Evolutionary conservation across 2,888 invertebrate species (phyloP), one percentile per base, ranked within the genome.

Genomic region (Fragum sueziense): DNA sequence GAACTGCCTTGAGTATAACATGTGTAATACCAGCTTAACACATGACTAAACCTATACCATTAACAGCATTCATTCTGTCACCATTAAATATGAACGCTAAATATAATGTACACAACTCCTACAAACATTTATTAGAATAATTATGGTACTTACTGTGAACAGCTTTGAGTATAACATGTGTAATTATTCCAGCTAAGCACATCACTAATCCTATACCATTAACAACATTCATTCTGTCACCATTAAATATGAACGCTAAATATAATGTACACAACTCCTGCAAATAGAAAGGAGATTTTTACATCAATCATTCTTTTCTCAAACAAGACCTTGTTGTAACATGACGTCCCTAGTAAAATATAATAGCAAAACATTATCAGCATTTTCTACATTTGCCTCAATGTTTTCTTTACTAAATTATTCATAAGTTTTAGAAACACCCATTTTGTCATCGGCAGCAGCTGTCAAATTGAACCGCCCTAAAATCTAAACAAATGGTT

Each of bases 191-290:
- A 65, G 96, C 94, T 82, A 99, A 94, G 91, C 99, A 99, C 73
- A 98, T 94, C 11, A 96, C 93, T 79, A 99, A 94, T 0, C 99
- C 99, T 7, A 96, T 93, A 33, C 96, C 95, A 94, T 99, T 99
- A 72, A 98, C 94, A 2, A 94, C 91, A 78, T 96, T 97, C 91
- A 99, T 95, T 90, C 95, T 95, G 92, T 99, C 99, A 11, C 97
- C 97, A 90, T 97, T 97, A 88, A 96, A 95, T 90, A 96, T 95
- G 70, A 97, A 97, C 0, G 99, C 99, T 87, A 99, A 94, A 65
- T 96, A 95, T 88, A 99, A 94, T 82, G 97, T 98, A 91, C 97
- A 96, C 91, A 99, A 96, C 95, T 99, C 99, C 98, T 98, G 94
- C 20, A 76, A 79, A 37, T 7, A 22, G 11, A 41, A 41, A 41